Evolutionary conservation across 2,888 invertebrate genomes (phyloP).

Genomic region (Cryptus armator): DNA sequence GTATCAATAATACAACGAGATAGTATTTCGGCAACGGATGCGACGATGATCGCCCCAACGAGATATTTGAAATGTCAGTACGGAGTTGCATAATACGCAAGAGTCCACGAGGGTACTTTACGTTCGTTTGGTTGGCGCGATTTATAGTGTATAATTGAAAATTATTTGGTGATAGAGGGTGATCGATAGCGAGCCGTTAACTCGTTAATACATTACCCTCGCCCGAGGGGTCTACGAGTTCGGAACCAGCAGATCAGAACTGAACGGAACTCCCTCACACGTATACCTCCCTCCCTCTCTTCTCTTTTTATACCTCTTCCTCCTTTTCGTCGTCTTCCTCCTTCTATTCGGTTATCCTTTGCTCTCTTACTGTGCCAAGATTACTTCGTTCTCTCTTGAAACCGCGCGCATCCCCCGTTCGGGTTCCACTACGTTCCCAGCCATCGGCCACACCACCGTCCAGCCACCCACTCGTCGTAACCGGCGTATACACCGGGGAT

Average conservation of each 20-base stretch:
- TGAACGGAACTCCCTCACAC: conserved; percentile 27
- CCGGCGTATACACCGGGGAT: conserved; percentile 70
- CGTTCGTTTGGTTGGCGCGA: conserved; percentile 66
- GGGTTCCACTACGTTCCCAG: conserved; percentile 63
- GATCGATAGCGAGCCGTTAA: conserved; percentile 83
- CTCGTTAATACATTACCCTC: conserved; percentile 82
- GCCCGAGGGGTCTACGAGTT: conserved; percentile 61
- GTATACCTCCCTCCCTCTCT: conserved; percentile 41
- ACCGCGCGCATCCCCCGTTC: conserved; percentile 67
- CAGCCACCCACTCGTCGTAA: conserved; percentile 62
- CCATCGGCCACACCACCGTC: conserved; percentile 66
- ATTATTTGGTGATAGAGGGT: conserved; percentile 82
- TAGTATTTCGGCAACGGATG: conserved; percentile 7
- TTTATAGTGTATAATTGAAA: conserved; percentile 82
- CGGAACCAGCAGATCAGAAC: conserved; percentile 50
- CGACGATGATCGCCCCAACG: conserved; percentile 46
- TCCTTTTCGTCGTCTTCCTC: background rate
- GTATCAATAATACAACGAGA: background rate
- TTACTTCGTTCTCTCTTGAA: conserved; percentile 67
- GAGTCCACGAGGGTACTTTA: conserved; percentile 50
- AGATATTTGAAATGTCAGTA: conserved; percentile 42
- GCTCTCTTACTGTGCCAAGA: conserved; percentile 44
- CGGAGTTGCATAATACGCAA: conserved; percentile 45
- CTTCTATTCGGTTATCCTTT: conserved; percentile 41
- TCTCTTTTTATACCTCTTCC: conserved; percentile 38